These are phyloP conservation scores for Oreochromis aureus DNA, from an alignment of 2,113 vertebrate species.

Conservation along the genomic window DNA sequence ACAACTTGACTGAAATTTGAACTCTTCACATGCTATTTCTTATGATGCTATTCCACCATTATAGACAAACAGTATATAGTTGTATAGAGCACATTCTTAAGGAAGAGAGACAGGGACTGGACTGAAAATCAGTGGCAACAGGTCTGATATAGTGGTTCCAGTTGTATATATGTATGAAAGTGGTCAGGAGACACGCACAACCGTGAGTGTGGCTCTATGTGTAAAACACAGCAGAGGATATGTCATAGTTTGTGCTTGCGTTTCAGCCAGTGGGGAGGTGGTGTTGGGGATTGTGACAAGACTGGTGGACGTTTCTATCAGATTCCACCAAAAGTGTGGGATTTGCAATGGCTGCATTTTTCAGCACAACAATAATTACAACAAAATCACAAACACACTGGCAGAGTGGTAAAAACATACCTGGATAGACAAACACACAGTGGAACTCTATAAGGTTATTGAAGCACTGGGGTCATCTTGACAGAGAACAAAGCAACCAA, in stretches of 20 bases:
- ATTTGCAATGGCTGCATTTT: neutral
- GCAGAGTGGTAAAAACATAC: neutral
- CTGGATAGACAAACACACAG: neutral
- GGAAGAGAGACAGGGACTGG: neutral
- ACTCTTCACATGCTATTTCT: neutral
- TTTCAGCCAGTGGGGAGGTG: neutral
- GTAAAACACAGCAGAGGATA: neutral
- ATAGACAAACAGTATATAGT: neutral
- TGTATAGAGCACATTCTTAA: neutral
- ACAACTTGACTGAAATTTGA: neutral
- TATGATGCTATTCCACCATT: neutral
- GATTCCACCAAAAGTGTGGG: neutral
- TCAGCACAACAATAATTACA: accelerated
- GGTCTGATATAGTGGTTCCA: neutral
- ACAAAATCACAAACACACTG: neutral
- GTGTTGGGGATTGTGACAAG: neutral
- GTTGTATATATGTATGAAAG: neutral
- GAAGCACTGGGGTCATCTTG: too few species aligned
- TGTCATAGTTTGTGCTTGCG: neutral
- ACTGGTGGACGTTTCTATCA: neutral
- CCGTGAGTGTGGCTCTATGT: neutral
- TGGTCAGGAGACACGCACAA: neutral
- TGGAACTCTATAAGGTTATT: too few species aligned
- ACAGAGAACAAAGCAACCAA: too few species aligned
- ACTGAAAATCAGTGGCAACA: neutral